Percentiles rank a stretch among this genome's conserved stretches.
These are phyloP conservation scores for Pseudococcus longispinus DNA, from an alignment of 2,888 invertebrate species.

Conservation along the genomic window DNA sequence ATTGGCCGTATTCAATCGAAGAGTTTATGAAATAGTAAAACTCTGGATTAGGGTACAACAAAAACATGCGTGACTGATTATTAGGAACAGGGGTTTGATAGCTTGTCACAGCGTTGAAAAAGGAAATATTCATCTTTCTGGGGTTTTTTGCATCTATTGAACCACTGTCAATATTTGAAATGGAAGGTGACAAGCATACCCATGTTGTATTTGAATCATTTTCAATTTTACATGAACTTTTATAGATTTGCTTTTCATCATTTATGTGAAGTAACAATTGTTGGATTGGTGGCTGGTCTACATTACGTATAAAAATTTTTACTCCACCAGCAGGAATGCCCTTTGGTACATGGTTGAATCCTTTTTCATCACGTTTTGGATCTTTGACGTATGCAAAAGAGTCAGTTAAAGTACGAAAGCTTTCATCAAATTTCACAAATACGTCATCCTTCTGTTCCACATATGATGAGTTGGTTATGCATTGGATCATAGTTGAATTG, in stretches of 20 bases:
- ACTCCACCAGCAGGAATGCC: conserved; percentile 94
- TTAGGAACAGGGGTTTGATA: not conserved
- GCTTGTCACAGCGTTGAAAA: conserved; percentile 82
- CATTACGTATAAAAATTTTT: conserved; percentile 85
- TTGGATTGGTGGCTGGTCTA: conserved; percentile 88
- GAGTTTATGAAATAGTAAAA: not conserved
- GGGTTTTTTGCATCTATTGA: conserved; percentile 77
- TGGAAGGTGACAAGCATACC: conserved; percentile 85
- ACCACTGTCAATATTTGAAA: conserved; percentile 72
- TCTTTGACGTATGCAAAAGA: conserved; percentile 88
- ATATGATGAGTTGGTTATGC: conserved; percentile 74
- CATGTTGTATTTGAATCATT: conserved; percentile 77
- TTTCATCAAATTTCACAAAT: conserved; percentile 86
- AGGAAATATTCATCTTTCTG: conserved; percentile 79
- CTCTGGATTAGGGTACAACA: not conserved
- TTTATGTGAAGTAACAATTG: conserved; percentile 93
- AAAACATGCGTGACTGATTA: not conserved
- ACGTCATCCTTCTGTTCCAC: conserved; percentile 74
- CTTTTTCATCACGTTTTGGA: conserved; percentile 80
- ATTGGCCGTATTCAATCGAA: not conserved
- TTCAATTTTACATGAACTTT: conserved; percentile 71
- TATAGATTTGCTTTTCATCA: conserved; percentile 77
- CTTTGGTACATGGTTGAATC: conserved; percentile 80
- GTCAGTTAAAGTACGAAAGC: conserved; percentile 77
- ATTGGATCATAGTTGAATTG: conserved; percentile 79